These are phyloP conservation scores for Spea multiplicata DNA, from an alignment of 2,113 vertebrate species.

Conservation along the genomic window DNA sequence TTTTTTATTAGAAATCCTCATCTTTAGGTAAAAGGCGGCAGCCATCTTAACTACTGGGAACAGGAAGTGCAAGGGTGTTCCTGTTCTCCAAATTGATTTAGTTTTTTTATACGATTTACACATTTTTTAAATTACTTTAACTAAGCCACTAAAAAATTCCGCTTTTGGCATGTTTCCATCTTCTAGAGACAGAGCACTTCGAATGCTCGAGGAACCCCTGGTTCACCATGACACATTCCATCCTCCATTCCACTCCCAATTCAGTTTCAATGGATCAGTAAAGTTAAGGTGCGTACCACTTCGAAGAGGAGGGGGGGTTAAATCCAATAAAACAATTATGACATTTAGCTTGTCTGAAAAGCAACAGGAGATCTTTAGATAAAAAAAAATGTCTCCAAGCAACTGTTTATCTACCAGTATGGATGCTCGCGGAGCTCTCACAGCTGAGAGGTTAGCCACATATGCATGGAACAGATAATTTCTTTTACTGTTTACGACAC, in stretches of 20 bases:
- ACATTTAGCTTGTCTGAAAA: constrained; percentile 18
- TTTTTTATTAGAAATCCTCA: too few relatives aligned
- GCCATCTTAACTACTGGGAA: too few relatives aligned
- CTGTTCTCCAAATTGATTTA: too few relatives aligned
- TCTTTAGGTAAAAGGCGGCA: too few relatives aligned
- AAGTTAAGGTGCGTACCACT: neutral
- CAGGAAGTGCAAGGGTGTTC: too few relatives aligned
- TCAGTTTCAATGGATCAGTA: constrained; percentile 53
- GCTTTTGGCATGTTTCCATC: too few relatives aligned
- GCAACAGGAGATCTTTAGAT: constrained; percentile 32
- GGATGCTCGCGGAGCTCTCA: constrained; percentile 50
- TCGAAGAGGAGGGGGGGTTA: neutral
- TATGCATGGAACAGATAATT: constrained; percentile 67
- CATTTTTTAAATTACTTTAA: too few relatives aligned
- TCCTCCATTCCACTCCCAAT: constrained; percentile 1
- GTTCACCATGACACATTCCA: too few relatives aligned
- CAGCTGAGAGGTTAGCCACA: constrained; percentile 61
- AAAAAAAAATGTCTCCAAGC: constrained; percentile 5
- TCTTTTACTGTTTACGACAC: constrained; percentile 65
- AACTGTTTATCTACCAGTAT: constrained; percentile 32
- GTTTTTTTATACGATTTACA: too few relatives aligned
- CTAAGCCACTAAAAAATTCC: too few relatives aligned
- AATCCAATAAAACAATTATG: neutral
- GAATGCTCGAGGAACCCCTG: too few relatives aligned
- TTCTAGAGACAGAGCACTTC: too few relatives aligned